Conservation (phyloP, 1,140 invertebrate species). For the Rhyzopertha dominica region DNA sequence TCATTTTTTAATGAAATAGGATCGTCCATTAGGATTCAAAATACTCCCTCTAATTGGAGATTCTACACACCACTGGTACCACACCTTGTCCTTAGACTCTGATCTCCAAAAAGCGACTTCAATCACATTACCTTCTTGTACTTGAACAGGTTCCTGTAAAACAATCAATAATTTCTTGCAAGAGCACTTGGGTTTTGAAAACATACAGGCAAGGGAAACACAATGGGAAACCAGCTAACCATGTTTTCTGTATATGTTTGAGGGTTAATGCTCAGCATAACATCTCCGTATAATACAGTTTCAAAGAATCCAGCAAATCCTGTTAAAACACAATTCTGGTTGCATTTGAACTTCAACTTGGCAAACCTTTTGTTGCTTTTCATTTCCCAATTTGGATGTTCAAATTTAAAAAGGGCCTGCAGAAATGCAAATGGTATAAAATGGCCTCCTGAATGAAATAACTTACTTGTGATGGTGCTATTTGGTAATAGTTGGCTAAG, state of each 20-base stretch:
- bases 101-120: conserved; percentile 85
- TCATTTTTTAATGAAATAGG: conserved; percentile 53
- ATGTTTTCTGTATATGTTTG: conserved; percentile 81
- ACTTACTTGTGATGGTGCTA: conserved; percentile 65
- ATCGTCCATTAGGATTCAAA: conserved; percentile 78
- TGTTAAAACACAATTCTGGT: conserved; percentile 76
- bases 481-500: conserved; percentile 83
- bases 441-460: background rate
- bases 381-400: conserved; percentile 72
- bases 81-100: conserved; percentile 73
- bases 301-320: conserved; percentile 97
- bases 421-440: conserved; percentile 17
- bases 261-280: conserved; percentile 86
- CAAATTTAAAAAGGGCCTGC: conserved; percentile 76
- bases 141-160: conserved; percentile 67
- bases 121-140: conserved; percentile 65
- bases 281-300: conserved; percentile 75
- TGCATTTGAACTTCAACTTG: conserved; percentile 62
- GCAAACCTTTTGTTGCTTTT: conserved; percentile 75
- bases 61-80: conserved; percentile 92
- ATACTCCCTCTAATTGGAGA: conserved; percentile 60
- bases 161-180: conserved; percentile 14
- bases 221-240: conserved; percentile 97
- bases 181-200: conserved; percentile 9
- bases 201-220: conserved; percentile 79